Evolutionary conservation across 2,797 vertebrate genomes (phyloP).

Genomic region (Peromyscus melanophrys): DNA sequence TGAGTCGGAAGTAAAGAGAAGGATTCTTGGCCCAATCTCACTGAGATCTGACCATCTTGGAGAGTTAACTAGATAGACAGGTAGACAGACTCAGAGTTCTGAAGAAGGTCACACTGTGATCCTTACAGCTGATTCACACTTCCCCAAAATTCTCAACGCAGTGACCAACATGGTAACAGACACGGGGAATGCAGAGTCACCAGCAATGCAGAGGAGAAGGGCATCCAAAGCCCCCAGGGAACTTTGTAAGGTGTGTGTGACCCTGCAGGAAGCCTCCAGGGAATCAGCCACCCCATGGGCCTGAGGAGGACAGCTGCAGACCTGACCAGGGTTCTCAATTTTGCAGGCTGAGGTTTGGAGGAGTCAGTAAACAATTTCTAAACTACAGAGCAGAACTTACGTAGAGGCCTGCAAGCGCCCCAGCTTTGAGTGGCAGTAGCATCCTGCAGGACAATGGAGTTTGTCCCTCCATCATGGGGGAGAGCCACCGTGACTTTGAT

Average conservation of each 20-base stretch:
- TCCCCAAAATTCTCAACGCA: neutral
- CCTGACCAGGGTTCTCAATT: too few relatives aligned
- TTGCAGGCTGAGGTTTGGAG: neutral
- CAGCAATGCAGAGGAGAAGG: neutral
- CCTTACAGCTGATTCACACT: neutral
- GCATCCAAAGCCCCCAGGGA: neutral
- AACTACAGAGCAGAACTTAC: neutral
- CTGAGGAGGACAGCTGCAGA: neutral
- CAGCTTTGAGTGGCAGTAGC: neutral
- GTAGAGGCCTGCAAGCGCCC: neutral
- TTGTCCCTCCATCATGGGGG: neutral
- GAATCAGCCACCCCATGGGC: neutral
- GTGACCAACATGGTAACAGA: neutral
- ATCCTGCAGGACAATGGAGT: neutral
- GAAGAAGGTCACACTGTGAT: slow-evolving; percentile 1
- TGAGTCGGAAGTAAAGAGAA: slow-evolving; percentile 46
- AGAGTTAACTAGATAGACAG: neutral
- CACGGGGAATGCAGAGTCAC: neutral
- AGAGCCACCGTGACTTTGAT: neutral
- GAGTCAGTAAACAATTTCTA: neutral
- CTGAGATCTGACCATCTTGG: neutral
- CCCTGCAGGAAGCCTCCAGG: neutral
- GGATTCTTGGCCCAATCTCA: neutral
- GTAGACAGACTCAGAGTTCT: neutral
- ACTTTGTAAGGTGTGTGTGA: neutral